phyloP scores from a whole-genome alignment of 2,888 invertebrate genomes.

The Sesia apiformis region DNA sequence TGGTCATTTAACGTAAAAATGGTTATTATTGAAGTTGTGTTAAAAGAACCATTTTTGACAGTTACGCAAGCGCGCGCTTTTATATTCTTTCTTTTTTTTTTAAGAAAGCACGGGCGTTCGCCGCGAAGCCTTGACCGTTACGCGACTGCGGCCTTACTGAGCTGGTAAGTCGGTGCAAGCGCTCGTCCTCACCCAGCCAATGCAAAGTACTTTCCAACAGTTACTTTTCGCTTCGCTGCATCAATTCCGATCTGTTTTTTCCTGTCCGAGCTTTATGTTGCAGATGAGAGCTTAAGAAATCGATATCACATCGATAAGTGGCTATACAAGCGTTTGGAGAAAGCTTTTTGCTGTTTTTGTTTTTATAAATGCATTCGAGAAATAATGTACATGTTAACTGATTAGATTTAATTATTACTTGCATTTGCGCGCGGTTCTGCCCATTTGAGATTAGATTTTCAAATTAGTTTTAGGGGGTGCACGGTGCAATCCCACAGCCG shows the following conservation, averaged over 20 bases:
- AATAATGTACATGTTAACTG: no score
- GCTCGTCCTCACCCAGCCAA: constrained; percentile 34
- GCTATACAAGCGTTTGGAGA: constrained; percentile 9
- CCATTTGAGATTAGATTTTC: no score
- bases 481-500: no score
- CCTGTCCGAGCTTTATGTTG: constrained; percentile 2
- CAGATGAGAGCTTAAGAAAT: constrained; percentile 3
- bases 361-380: no score
- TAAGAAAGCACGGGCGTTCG: constrained; percentile 34
- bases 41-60: constrained; percentile 37
- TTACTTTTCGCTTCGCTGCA: constrained; percentile 68
- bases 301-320: background rate
- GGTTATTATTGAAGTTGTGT: constrained; percentile 1
- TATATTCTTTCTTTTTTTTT: constrained; percentile 45
- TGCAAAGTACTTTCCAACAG: constrained; percentile 68
- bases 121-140: constrained; percentile 64
- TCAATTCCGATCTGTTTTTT: constrained; percentile 36
- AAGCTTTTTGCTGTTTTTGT: constrained; percentile 1
- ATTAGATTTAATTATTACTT: no score
- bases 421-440: no score
- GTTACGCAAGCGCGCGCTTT: constrained; percentile 59
- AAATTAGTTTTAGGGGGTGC: no score
- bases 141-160: constrained; percentile 62
- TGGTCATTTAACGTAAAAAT: constrained; percentile 12
- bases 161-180: constrained; percentile 32